phyloP scores from a whole-genome alignment of 1,140 invertebrate species.

The Bombus pascuorum region DNA sequence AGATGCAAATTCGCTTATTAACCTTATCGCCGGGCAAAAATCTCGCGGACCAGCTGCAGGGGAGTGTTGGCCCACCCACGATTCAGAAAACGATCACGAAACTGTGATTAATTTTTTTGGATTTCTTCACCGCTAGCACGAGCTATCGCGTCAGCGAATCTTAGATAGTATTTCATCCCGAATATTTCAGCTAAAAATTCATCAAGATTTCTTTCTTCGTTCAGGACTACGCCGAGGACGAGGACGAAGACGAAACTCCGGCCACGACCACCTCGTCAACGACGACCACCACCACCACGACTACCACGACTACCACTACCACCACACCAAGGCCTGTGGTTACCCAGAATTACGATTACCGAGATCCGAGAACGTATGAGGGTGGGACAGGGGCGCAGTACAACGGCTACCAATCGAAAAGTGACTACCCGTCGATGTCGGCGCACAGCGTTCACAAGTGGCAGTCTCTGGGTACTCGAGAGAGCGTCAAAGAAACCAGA shows the following conservation, averaged over 20 bases:
- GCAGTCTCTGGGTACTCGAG: conserved; percentile 75
- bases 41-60: conserved; percentile 33
- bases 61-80: conserved; percentile 39
- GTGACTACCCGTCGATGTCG: conserved; percentile 77
- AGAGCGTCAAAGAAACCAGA: conserved; percentile 74
- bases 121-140: background rate
- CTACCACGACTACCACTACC: conserved; percentile 59
- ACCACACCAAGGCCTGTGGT: conserved; percentile 59
- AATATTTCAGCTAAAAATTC: background rate
- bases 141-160: background rate
- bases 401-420: conserved; percentile 72
- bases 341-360: conserved; percentile 59
- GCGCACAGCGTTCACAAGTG: conserved; percentile 76
- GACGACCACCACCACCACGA: conserved; percentile 34
- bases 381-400: conserved; percentile 66
- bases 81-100: background rate
- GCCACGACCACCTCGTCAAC: conserved; percentile 32
- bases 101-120: background rate
- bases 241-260: conserved; percentile 66
- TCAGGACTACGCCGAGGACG: conserved; percentile 76
- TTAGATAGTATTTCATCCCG: background rate
- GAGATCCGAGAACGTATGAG: conserved; percentile 63
- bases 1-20: conserved; percentile 63
- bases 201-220: conserved; percentile 15
- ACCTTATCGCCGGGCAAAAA: conserved; percentile 52